A percentile compares a stretch with the other conserved stretches of the same genome.
Conservation (phyloP, 1,140 invertebrate genomes). For the Mizuhopecten yessoensis region DNA sequence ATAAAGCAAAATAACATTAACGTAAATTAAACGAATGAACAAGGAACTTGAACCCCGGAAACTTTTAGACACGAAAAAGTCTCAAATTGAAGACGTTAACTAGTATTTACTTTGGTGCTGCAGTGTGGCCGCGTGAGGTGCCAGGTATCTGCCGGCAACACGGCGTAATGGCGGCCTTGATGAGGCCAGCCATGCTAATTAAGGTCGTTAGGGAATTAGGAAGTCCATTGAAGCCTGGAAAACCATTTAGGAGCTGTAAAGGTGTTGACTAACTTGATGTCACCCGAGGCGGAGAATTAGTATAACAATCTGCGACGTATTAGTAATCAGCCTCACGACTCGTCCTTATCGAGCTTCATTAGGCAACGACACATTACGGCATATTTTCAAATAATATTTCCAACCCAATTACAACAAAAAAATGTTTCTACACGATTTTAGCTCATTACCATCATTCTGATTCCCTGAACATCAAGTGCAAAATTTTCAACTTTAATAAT, state of each 20-base stretch:
- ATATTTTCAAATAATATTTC: background rate
- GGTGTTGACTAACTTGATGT: background rate
- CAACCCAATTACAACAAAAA: background rate
- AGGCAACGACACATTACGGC: background rate
- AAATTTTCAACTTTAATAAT: too few species aligned
- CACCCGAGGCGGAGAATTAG: background rate
- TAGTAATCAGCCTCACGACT: background rate
- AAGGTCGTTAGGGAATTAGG: background rate
- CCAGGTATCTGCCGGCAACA: background rate
- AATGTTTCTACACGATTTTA: background rate
- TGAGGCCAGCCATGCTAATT: constrained; percentile 19
- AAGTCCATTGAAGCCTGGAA: background rate
- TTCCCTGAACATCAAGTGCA: too few species aligned
- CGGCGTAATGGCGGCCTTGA: background rate
- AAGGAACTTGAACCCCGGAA: background rate
- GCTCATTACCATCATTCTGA: too few species aligned
- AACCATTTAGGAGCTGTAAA: background rate
- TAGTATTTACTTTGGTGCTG: background rate
- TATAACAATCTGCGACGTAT: background rate
- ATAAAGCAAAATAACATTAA: background rate
- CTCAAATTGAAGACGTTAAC: background rate
- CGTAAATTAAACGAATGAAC: constrained; percentile 35
- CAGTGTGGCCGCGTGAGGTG: background rate
- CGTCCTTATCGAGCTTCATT: background rate
- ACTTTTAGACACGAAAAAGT: background rate